Conservation (phyloP, 2,113 vertebrate genomes). For the Thinocorus orbignyianus region DNA sequence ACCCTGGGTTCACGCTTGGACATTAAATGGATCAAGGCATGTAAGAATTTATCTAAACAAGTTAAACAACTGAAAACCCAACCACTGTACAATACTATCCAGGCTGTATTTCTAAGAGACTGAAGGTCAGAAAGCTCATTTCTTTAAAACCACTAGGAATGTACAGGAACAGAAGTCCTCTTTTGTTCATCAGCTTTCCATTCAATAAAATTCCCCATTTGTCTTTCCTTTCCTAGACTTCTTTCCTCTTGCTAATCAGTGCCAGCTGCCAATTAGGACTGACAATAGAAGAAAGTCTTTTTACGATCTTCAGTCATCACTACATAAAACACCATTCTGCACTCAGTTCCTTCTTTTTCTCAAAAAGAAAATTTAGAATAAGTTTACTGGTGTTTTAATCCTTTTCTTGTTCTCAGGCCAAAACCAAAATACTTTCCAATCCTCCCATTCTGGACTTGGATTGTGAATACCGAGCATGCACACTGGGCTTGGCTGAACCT, state of each 20-base stretch:
- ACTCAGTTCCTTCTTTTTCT: not conserved
- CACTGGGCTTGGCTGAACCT: not conserved
- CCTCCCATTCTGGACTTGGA: not conserved
- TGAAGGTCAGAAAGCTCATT: not conserved
- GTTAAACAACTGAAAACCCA: not conserved
- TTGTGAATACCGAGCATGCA: not conserved
- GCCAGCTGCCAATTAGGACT: slow-evolving; percentile 26
- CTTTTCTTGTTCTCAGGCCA: slow-evolving; percentile 46
- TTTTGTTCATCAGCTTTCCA: slow-evolving; percentile 42
- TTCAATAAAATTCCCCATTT: slow-evolving; percentile 32
- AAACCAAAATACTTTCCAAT: slow-evolving; percentile 39
- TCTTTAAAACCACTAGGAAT: slow-evolving; percentile 8
- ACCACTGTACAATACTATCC: not conserved
- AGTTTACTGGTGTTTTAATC: slow-evolving; percentile 40
- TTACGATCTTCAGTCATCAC: slow-evolving; percentile 43
- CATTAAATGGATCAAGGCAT: not conserved
- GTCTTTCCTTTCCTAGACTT: not conserved
- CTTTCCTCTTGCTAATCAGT: not conserved
- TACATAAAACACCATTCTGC: slow-evolving; percentile 40
- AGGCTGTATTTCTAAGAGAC: not conserved
- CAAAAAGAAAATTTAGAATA: not conserved
- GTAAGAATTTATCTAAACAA: not conserved
- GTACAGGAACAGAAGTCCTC: not conserved
- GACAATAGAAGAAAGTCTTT: slow-evolving; percentile 59
- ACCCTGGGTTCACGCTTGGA: not conserved